Percentiles rank a stretch among this genome's conserved stretches.
phyloP scores from a whole-genome alignment of 2,113 vertebrate genomes.

The Corythornis madagascariensis region DNA sequence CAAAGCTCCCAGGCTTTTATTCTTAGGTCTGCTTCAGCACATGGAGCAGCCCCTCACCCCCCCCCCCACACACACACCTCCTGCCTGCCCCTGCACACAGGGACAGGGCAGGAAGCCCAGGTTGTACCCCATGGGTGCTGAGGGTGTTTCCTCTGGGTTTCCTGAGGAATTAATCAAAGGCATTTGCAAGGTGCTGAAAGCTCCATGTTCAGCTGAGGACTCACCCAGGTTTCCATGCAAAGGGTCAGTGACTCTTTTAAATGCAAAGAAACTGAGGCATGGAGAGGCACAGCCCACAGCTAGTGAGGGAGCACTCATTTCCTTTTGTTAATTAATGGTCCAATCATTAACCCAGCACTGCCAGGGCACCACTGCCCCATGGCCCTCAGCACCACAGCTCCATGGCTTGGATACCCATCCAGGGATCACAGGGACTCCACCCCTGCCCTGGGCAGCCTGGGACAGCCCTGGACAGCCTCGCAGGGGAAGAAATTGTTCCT shows the following conservation, averaged over 20 bases:
- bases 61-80: background rate
- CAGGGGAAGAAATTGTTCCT: background rate
- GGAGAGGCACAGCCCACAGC: background rate
- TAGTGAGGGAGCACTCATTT: background rate
- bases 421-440: no score
- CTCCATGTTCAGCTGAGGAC: fast-evolving
- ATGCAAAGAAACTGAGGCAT: background rate
- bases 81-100: fast-evolving
- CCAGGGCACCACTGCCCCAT: no score
- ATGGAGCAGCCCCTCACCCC: background rate
- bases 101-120: background rate
- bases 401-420: no score
- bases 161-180: background rate
- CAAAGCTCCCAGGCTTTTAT: background rate
- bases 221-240: background rate
- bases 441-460: background rate
- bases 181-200: background rate
- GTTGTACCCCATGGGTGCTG: background rate
- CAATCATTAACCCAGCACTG: background rate
- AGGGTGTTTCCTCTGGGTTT: background rate
- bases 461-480: background rate
- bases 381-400: no score
- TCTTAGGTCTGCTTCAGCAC: background rate
- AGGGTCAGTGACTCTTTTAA: background rate
- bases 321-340: background rate